Evolutionary conservation across 2,888 invertebrate genomes (phyloP).

Genomic region (Stenotaenia linearis): DNA sequence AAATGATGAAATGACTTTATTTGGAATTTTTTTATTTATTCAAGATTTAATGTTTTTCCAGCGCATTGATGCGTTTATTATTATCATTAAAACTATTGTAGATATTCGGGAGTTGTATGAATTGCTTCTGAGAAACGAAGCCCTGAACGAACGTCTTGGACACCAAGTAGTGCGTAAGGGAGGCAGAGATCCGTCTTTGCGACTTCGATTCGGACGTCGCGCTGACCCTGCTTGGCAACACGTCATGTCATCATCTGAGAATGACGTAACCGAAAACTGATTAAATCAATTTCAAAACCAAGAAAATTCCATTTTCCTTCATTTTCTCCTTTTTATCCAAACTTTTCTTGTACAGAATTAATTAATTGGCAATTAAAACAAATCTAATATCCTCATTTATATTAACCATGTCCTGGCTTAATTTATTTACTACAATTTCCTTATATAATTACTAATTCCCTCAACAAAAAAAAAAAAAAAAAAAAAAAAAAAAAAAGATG

Average conservation of each 20-base stretch:
- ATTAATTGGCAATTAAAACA: background rate
- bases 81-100: background rate
- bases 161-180: conserved; percentile 42
- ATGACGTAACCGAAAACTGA: conserved; percentile 2
- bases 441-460: background rate
- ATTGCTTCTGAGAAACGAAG: conserved; percentile 39
- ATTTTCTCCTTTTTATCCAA: background rate
- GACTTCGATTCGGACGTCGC: conserved; percentile 41
- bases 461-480: background rate
- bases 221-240: conserved; percentile 40
- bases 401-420: background rate
- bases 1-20: no score
- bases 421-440: background rate
- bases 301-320: background rate
- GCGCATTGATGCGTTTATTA: background rate
- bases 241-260: conserved; percentile 11
- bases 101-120: conserved; percentile 40
- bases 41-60: no score
- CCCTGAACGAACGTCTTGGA: conserved; percentile 31
- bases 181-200: conserved; percentile 33
- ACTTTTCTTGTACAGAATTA: background rate
- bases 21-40: no score
- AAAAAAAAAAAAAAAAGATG: background rate
- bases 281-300: background rate
- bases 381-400: background rate